Base-by-base conservation (phyloP, 2,888 invertebrate genomes). In the Lasioglossum lativentre region DNA sequence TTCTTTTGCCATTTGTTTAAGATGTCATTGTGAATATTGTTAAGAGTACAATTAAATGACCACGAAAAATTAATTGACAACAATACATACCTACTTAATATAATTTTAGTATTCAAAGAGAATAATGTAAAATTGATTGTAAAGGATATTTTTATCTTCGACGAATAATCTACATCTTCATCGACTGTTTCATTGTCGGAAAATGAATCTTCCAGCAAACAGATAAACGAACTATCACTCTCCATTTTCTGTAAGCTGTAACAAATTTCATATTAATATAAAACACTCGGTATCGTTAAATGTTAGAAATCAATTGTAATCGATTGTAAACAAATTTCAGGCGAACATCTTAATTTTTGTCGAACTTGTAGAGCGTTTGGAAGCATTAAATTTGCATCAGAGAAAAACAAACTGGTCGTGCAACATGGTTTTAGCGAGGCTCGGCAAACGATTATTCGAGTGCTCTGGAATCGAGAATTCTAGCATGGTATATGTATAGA, bases 71-170 rank as follows among this genome's bases (percentile, higher is more conserved):
- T n/a, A n/a, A n/a, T n/a, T n/a, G n/a, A n/a, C n/a, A n/a, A n/a
- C n/a, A n/a, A n/a, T n/a, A n/a, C n/a, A n/a, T 23, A 52, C 23
- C 23, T 23, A 3, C 10, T 16, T 5, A 1, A 38, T 23, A 59
- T 4, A 42, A 14, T n/a, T 38, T 68, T n/a, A 23, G 5, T n/a
- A 12, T 68, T 23, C 10, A 4, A 19, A 40, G 4, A 4, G 14
- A n/a, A 23, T 14, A 40, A 4, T 23, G 14, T 10, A n/a, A 47
- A 23, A 52, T n/a, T 23, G 68, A 23, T 80, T 63, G 0, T 12
- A 90, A 93, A 93, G 93, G 93, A 93, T 93, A 93, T 93, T 89
- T 92, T 92, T 75, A 93, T 74, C 30, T 73, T 81, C 10, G 86
- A 78, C 30, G 90, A 82, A 45, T 83, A 78, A 71, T 84, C 81